Percentiles rank a stretch among this genome's conserved stretches.
Evolutionary conservation across 2,113 vertebrate genomes (phyloP).

Genomic region (Nycticryphes semicollaris): DNA sequence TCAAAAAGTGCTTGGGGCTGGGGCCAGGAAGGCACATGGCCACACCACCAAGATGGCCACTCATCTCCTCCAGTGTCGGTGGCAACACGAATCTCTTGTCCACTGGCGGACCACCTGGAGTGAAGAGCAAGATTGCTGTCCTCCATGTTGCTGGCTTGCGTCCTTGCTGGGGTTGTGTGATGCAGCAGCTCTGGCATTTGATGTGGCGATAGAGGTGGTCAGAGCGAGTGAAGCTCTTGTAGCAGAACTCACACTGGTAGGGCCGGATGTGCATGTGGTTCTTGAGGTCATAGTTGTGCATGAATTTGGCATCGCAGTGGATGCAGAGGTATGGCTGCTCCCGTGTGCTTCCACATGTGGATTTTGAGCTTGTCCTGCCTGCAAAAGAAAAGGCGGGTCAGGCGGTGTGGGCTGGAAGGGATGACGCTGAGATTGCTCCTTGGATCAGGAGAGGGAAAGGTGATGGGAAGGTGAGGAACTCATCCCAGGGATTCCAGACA

Average conservation of each 20-base stretch:
- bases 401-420: accelerated
- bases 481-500: not conserved
- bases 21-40: constrained; percentile 80
- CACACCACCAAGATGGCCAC: constrained; percentile 63
- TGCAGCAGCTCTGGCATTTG: constrained; percentile 94
- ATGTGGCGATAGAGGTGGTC: constrained; percentile 97
- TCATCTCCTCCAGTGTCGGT: constrained; percentile 64
- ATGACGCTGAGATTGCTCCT: not conserved
- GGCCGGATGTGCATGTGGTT: constrained; percentile 99
- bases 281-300: constrained; percentile 99
- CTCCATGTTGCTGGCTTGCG: constrained; percentile 89
- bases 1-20: constrained; percentile 79
- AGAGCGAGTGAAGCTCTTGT: constrained; percentile 97
- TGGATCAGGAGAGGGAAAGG: not conserved
- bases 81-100: constrained; percentile 77
- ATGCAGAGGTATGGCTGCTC: constrained; percentile 97
- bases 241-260: constrained; percentile 98
- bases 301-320: constrained; percentile 97
- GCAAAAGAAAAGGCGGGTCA: not conserved
- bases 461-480: not conserved
- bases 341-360: constrained; percentile 99
- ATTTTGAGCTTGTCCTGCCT: constrained; percentile 99
- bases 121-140: constrained; percentile 83
- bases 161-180: constrained; percentile 86
- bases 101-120: constrained; percentile 63